A percentile compares a stretch with the other conserved stretches of the same genome.
phyloP scores from a whole-genome alignment of 2,113 vertebrate genomes.

The Mugil cephalus region DNA sequence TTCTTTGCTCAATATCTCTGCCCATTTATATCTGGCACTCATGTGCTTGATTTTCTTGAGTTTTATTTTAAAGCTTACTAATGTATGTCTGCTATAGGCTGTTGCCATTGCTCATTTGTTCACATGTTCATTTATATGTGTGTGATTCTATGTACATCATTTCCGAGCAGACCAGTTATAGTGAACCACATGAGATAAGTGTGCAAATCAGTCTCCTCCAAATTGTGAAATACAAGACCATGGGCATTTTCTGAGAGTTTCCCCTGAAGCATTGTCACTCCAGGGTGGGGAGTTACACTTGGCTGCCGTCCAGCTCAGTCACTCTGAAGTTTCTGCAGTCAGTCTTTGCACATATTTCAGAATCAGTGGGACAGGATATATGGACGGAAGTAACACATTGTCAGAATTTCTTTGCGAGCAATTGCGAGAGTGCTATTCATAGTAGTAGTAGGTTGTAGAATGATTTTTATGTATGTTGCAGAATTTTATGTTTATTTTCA shows the following conservation, averaged over 20 bases:
- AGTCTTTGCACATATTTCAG: constrained; percentile 28
- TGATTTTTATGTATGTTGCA: background rate
- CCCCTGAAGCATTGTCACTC: constrained; percentile 43
- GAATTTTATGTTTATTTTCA: constrained; percentile 4
- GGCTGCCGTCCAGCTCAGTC: constrained; percentile 28
- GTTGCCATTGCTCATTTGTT: no score
- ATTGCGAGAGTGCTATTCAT: constrained; percentile 6
- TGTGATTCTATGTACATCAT: constrained; percentile 20
- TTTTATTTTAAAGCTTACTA: background rate
- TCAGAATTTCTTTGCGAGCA: background rate
- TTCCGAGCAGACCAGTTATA: constrained; percentile 22
- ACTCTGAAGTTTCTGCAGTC: constrained; percentile 37
- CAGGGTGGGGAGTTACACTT: constrained; percentile 31
- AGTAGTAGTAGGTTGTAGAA: constrained; percentile 4
- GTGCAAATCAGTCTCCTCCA: constrained; percentile 34
- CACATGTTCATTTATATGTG: background rate
- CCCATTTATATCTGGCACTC: background rate
- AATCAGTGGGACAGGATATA: constrained; percentile 6
- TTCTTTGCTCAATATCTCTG: background rate
- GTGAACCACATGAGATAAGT: constrained; percentile 27
- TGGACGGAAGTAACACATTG: constrained; percentile 23
- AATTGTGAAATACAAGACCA: constrained; percentile 39
- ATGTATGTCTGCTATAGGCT: background rate
- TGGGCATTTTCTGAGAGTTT: constrained; percentile 33
- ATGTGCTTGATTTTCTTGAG: background rate